Evolutionary conservation across 2,113 vertebrate genomes (phyloP).

Genomic region (Centrocercus urophasianus): DNA sequence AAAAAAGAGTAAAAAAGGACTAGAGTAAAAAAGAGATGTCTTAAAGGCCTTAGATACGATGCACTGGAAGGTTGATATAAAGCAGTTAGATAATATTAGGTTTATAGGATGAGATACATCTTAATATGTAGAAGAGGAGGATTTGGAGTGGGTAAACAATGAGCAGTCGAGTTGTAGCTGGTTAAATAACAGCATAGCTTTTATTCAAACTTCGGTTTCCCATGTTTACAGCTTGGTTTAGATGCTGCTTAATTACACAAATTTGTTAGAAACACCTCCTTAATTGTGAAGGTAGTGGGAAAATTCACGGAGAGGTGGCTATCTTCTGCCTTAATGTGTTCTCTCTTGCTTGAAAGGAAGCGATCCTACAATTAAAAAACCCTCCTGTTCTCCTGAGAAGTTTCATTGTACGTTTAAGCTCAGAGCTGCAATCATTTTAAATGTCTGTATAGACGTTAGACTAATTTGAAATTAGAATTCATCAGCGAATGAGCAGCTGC

Average conservation of each 20-base stretch:
- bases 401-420: background rate
- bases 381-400: background rate
- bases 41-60: background rate
- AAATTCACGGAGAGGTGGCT: background rate
- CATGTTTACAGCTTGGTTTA: background rate
- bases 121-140: background rate
- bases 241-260: background rate
- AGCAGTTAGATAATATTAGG: conserved; percentile 13
- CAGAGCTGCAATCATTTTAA: background rate
- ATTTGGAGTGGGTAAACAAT: conserved; percentile 31
- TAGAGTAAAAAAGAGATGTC: conserved; percentile 23
- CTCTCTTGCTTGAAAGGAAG: background rate
- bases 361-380: background rate
- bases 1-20: background rate
- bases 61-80: conserved; percentile 64
- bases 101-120: conserved; percentile 23
- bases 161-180: background rate
- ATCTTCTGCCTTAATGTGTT: background rate
- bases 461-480: background rate
- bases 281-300: background rate
- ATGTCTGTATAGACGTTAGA: background rate
- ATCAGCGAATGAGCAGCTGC: background rate
- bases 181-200: background rate
- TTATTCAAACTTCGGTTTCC: background rate
- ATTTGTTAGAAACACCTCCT: background rate